A percentile compares a stretch with the other conserved stretches of the same genome.
Conservation (phyloP, 2,113 vertebrate species). For the Chloropsis cyanopogon region DNA sequence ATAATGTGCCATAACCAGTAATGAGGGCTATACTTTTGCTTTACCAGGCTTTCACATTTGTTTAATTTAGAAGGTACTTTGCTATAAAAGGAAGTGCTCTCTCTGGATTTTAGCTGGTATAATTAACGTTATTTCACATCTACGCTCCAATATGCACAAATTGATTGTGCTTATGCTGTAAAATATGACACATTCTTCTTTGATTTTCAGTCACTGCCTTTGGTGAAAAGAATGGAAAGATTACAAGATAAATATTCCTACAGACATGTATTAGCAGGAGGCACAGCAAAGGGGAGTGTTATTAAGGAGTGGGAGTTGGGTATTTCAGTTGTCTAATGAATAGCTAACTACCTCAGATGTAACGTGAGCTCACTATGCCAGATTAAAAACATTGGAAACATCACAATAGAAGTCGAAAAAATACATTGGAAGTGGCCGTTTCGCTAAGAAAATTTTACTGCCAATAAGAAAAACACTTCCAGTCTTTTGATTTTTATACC, state of each 20-base stretch:
- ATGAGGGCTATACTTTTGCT: conserved; percentile 33
- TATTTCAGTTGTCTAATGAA: background rate
- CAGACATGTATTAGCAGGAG: conserved; percentile 8
- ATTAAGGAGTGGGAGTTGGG: background rate
- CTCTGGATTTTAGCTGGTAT: conserved; percentile 40
- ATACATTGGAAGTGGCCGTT: background rate
- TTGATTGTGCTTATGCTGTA: conserved; percentile 27
- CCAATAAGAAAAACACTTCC: background rate
- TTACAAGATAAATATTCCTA: conserved; percentile 43
- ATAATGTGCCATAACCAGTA: conserved; percentile 56
- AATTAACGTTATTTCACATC: conserved; percentile 60
- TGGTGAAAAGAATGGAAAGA: conserved; percentile 25
- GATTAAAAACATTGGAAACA: background rate
- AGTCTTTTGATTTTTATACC: background rate
- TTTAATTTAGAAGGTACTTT: conserved; percentile 68
- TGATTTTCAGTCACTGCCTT: conserved; percentile 34
- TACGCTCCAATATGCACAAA: conserved; percentile 52
- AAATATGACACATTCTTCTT: conserved; percentile 29
- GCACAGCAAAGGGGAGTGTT: background rate
- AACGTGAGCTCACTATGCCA: background rate
- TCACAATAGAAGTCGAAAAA: background rate
- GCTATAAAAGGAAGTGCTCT: conserved; percentile 63
- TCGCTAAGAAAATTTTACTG: background rate
- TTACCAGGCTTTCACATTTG: conserved; percentile 61
- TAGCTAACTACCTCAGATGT: background rate